Evolutionary conservation across 2,113 vertebrate genomes (phyloP), one percentile per base, ranked within the genome.

Genomic region (Nesogale talazaci): DNA sequence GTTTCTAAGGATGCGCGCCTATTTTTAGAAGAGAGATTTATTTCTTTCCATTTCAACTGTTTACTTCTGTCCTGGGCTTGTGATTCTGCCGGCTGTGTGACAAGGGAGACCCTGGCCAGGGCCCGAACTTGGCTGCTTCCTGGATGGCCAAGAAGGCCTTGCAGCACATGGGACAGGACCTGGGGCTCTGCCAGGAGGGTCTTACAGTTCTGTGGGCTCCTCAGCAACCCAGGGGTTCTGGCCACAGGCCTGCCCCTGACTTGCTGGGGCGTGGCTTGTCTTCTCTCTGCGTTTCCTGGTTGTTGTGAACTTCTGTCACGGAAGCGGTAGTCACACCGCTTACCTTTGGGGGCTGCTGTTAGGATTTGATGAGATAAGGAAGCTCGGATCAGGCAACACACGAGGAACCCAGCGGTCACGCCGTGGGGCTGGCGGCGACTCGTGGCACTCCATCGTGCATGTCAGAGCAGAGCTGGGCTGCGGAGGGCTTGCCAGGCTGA

Each of bases 1-100:
- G 93, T 95, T 96, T 96, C 95, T 97, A 97, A 97, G 97, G 97
- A 97, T 97, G 83, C 80, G 86, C 59, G 94, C 57, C 97, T 97
- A 97, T 97, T 97, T 97, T 97, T 97, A 97, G 97, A 97, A 85
- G 86, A 87, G 90, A 97, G 95, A 96, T 97, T 97, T 96, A 94
- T 97, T 97, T 97, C 95, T 97, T 97, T 97, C 95, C 95, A 97
- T 95, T 91, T 94, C 94, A 96, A 96, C 90, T 97, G 96, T 97
- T 96, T 97, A 97, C 94, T 96, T 96, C 94, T 95, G 67, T 94
- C 90, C 93, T 27, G 76, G 80, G 86, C 92, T 94, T 86, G 80
- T 11, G 19, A 91, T 93, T 95, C 90, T 94, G 83, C 88, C 15
- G 56, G 92, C 90, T 96, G 95, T 92, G 59, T 96, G 96, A 94